phyloP scores from a whole-genome alignment of 2,113 vertebrate genomes.

The Ameiurus melas region DNA sequence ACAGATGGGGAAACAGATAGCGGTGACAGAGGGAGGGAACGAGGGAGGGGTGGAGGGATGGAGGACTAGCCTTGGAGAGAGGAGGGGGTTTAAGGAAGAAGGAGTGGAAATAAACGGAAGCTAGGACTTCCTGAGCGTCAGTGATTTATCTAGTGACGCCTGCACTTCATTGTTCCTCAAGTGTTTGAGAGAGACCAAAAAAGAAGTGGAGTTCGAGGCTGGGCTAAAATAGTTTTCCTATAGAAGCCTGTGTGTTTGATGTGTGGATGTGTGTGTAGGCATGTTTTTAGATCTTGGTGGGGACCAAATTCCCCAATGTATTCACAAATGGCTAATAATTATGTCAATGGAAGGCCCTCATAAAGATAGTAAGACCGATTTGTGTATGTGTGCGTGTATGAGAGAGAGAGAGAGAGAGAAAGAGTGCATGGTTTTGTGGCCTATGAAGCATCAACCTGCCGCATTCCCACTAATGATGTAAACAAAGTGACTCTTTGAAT shows the following conservation, averaged over 20 bases:
- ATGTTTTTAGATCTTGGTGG: background rate
- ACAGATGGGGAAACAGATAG: slow-evolving; percentile 46
- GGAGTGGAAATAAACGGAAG: slow-evolving; percentile 69
- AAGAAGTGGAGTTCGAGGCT: slow-evolving; percentile 26
- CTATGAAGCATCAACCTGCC: background rate
- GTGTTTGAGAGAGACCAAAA: slow-evolving; percentile 56
- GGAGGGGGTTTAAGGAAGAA: slow-evolving; percentile 57
- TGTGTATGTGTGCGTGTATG: background rate
- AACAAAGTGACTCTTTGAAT: background rate
- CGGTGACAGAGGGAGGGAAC: background rate
- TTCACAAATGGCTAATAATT: background rate
- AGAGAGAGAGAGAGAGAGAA: background rate
- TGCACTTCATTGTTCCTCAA: slow-evolving; percentile 70
- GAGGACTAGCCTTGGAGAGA: slow-evolving; percentile 12
- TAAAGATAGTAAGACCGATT: too few species aligned
- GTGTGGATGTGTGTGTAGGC: background rate
- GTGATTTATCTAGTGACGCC: slow-evolving; percentile 69
- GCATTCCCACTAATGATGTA: background rate
- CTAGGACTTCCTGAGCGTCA: slow-evolving; percentile 74
- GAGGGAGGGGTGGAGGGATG: background rate
- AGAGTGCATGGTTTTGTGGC: background rate
- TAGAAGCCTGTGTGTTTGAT: background rate
- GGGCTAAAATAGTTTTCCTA: slow-evolving; percentile 20
- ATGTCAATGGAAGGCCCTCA: too few species aligned
- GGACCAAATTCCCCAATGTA: background rate